phyloP scores from a whole-genome alignment of 2,888 invertebrate genomes.

The Latrodectus elegans region DNA sequence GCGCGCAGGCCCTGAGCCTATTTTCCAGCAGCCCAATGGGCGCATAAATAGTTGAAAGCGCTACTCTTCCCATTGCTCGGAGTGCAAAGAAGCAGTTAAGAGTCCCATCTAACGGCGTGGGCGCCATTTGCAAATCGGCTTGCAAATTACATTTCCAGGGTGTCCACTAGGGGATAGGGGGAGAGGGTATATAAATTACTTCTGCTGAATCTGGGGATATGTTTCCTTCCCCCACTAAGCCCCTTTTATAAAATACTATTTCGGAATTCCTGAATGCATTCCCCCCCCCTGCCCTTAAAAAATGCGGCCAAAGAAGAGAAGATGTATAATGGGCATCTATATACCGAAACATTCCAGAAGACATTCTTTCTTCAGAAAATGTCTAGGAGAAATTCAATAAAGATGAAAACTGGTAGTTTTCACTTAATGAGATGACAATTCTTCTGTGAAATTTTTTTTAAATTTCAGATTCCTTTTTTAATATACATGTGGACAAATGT shows the following conservation, averaged over 20 bases:
- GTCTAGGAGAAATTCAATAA: not conserved
- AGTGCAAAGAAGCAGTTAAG: constrained; percentile 64
- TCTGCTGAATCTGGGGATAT: constrained; percentile 12
- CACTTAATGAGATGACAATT: too few species aligned
- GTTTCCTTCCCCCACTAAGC: not conserved
- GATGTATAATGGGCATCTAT: not conserved
- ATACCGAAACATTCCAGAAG: constrained; percentile 25
- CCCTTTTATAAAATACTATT: constrained; percentile 52
- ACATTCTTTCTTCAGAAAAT: constrained; percentile 29
- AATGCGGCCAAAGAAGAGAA: constrained; percentile 39
- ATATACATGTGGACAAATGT: too few species aligned
- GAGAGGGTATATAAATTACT: constrained; percentile 23
- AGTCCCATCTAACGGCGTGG: constrained; percentile 52
- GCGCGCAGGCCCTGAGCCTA: constrained; percentile 24
- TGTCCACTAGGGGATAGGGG: constrained; percentile 38
- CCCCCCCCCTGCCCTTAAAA: constrained; percentile 41
- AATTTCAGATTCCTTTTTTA: too few species aligned
- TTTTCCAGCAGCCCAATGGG: constrained; percentile 59
- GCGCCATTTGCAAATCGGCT: constrained; percentile 69
- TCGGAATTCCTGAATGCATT: constrained; percentile 17
- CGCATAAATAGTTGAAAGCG: constrained; percentile 63
- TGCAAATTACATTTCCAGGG: constrained; percentile 69
- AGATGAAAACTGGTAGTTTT: not conserved
- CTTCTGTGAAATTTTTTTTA: too few species aligned
- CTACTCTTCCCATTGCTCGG: constrained; percentile 58